phyloP scores from a whole-genome alignment of 2,888 invertebrate genomes.

The Sarcophaga rosellei region DNA sequence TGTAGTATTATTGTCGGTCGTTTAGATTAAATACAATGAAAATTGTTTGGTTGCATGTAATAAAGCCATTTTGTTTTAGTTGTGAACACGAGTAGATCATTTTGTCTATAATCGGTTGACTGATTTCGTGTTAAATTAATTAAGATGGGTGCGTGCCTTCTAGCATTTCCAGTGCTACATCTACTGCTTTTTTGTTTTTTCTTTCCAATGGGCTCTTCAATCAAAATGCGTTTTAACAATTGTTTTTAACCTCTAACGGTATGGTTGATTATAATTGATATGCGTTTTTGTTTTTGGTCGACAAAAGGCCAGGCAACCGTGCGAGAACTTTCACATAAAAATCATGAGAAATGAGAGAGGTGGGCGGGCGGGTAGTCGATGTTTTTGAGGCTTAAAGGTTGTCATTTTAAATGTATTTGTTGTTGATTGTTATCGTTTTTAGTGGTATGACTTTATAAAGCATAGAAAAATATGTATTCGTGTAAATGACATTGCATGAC shows the following conservation, averaged over 20 bases:
- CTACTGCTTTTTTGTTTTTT: slow-evolving; percentile 15
- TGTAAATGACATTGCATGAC: background rate
- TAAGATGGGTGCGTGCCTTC: slow-evolving; percentile 63
- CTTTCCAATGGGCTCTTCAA: slow-evolving; percentile 14
- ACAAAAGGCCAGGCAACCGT: too few species aligned
- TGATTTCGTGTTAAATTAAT: slow-evolving; percentile 67
- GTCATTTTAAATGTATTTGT: slow-evolving; percentile 46
- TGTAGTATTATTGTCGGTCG: background rate
- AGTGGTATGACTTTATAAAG: background rate
- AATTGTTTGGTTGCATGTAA: slow-evolving; percentile 56
- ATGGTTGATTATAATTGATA: slow-evolving; percentile 56
- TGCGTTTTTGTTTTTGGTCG: background rate
- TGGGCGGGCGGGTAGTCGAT: too few species aligned
- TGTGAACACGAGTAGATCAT: slow-evolving; percentile 56
- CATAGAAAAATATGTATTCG: slow-evolving; percentile 13
- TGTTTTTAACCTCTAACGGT: slow-evolving; percentile 57
- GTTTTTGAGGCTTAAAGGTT: background rate
- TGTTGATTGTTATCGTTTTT: slow-evolving; percentile 40
- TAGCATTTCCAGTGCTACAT: slow-evolving; percentile 41
- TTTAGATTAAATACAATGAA: slow-evolving; percentile 3
- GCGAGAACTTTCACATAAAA: too few species aligned
- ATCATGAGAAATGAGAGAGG: background rate
- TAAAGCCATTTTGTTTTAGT: slow-evolving; percentile 52
- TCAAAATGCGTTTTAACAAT: slow-evolving; percentile 57
- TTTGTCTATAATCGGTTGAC: slow-evolving; percentile 63